Percentiles rank a stretch among this genome's conserved stretches.
Conservation (phyloP, 2,113 vertebrate genomes). For the Potamarius usumacintae region DNA sequence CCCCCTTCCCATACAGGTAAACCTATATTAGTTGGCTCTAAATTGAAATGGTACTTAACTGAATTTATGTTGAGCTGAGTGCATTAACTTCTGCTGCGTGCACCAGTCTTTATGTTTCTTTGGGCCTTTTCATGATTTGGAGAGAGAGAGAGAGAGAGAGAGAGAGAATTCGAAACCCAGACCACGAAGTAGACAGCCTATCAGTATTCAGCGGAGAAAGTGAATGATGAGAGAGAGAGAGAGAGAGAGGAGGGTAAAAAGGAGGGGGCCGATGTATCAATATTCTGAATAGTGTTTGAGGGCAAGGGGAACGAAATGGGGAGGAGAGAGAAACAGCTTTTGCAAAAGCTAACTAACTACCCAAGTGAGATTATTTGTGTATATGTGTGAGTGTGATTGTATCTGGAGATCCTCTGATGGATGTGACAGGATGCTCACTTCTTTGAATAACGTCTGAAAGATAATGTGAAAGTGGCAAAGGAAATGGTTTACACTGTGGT, state of each 20-base stretch:
- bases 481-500: constrained; percentile 60
- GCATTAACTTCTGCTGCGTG: constrained; percentile 76
- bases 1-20: constrained; percentile 61
- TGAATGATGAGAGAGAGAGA: constrained; percentile 74
- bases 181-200: constrained; percentile 80
- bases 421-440: constrained; percentile 42
- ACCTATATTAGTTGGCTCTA: constrained; percentile 74
- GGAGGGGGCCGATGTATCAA: constrained; percentile 80
- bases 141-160: constrained; percentile 30
- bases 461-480: constrained; percentile 30
- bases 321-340: constrained; percentile 67
- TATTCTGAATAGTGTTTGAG: constrained; percentile 84
- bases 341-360: constrained; percentile 60
- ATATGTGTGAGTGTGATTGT: constrained; percentile 49
- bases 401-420: constrained; percentile 23
- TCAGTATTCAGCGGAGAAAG: constrained; percentile 83
- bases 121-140: constrained; percentile 42
- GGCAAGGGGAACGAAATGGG: constrained; percentile 79
- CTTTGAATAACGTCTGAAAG: constrained; percentile 26
- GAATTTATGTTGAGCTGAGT: constrained; percentile 78
- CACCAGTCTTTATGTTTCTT: constrained; percentile 60
- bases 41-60: constrained; percentile 79
- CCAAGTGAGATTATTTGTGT: constrained; percentile 74
- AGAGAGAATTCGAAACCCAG: constrained; percentile 78
- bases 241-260: constrained; percentile 54